These are phyloP conservation scores for Uromys caudimaculatus DNA, from an alignment of 2,797 vertebrate genomes.

Conservation along the genomic window DNA sequence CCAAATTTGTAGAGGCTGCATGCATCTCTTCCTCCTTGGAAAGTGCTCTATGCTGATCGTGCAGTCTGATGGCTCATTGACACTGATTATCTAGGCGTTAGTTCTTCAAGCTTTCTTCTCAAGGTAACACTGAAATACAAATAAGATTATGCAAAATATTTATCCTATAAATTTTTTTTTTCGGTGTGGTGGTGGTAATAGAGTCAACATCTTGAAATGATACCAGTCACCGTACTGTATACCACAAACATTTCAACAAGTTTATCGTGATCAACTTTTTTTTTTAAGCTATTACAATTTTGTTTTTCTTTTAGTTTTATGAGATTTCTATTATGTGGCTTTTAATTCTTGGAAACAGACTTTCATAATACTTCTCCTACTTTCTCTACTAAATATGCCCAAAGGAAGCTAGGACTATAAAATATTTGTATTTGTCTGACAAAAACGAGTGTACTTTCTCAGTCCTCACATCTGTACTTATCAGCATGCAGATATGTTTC, in stretches of 20 bases:
- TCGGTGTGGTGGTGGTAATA: background rate
- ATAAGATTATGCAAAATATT: conserved; percentile 44
- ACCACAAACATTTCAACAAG: conserved; percentile 67
- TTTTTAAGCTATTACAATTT: conserved; percentile 9
- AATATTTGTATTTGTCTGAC: conserved; percentile 48
- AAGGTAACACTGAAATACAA: conserved; percentile 46
- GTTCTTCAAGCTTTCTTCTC: conserved; percentile 47
- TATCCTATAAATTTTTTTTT: background rate
- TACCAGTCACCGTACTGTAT: background rate
- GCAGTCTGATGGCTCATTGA: conserved; percentile 38
- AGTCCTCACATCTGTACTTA: conserved; percentile 11
- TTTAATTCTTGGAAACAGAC: conserved; percentile 62
- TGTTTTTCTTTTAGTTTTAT: conserved; percentile 57
- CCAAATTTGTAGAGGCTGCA: conserved; percentile 57
- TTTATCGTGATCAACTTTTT: conserved; percentile 19
- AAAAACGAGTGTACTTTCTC: conserved; percentile 23
- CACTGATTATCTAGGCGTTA: conserved; percentile 56
- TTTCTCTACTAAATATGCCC: conserved; percentile 30
- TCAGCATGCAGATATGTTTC: conserved; percentile 27
- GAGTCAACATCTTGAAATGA: conserved; percentile 56
- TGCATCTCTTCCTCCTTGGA: conserved; percentile 48
- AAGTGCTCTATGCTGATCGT: conserved; percentile 11
- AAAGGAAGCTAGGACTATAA: conserved; percentile 49
- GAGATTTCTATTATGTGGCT: conserved; percentile 41
- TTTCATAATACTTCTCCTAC: conserved; percentile 53